phyloP scores from a whole-genome alignment of 2,113 vertebrate species.

The Embiotoca jacksoni region DNA sequence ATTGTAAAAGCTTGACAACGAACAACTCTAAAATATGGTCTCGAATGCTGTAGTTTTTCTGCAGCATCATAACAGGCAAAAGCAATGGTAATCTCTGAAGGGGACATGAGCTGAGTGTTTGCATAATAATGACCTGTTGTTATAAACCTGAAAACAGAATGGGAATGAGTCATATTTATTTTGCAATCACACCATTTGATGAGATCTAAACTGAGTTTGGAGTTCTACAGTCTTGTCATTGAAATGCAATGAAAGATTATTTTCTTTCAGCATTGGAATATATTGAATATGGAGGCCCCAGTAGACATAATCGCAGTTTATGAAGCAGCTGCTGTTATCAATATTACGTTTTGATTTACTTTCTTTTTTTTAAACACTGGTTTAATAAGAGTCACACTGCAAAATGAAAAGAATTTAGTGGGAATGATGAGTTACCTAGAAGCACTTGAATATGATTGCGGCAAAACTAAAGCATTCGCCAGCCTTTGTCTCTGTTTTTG shows the following conservation, averaged over 20 bases:
- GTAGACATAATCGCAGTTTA: not conserved
- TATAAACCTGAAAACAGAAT: not conserved
- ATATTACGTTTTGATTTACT: not conserved
- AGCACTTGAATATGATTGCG: slow-evolving; percentile 8
- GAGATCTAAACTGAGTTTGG: not conserved
- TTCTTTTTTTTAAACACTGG: not conserved
- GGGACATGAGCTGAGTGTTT: not conserved
- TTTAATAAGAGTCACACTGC: not conserved
- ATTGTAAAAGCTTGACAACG: not conserved
- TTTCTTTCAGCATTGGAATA: not conserved
- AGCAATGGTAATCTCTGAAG: not conserved
- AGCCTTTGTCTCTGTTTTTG: not conserved
- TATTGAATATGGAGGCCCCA: not conserved
- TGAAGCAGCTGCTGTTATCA: slow-evolving; percentile 1
- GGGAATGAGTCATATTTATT: not conserved
- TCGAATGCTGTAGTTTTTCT: not conserved
- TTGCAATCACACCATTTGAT: not conserved
- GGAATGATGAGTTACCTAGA: slow-evolving; percentile 8
- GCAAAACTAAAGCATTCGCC: not conserved
- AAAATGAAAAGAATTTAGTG: slow-evolving; percentile 7
- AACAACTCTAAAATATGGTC: not conserved
- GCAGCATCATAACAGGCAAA: not conserved
- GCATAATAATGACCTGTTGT: not conserved
- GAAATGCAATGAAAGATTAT: not conserved
- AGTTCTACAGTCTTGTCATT: not conserved